These are phyloP conservation scores for Steatocranus sp. DNA, from an alignment of 2,797 vertebrate species.

Conservation along the genomic window DNA sequence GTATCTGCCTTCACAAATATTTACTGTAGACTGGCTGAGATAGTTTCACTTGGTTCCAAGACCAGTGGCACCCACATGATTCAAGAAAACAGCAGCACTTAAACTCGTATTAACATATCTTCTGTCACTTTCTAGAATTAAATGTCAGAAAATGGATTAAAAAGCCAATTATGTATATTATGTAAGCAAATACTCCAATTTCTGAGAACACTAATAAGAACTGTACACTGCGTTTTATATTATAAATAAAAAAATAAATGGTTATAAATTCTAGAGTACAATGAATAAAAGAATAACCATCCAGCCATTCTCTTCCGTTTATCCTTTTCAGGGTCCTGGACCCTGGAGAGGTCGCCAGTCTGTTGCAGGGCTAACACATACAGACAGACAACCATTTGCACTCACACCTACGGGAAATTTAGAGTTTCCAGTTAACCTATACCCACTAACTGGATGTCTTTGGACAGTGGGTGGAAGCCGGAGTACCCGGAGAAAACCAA, in stretches of 20 bases:
- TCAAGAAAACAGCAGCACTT: neutral
- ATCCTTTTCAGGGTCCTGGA: neutral
- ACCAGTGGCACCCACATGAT: neutral
- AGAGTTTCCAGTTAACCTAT: neutral
- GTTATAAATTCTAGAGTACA: neutral
- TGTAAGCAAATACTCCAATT: neutral
- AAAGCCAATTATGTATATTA: neutral
- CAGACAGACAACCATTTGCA: neutral
- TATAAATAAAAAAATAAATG: neutral
- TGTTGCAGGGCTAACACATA: neutral
- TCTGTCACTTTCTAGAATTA: neutral
- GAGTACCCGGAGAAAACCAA: rapidly evolving
- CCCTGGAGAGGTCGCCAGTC: neutral
- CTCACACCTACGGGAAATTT: neutral
- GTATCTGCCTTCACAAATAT: neutral
- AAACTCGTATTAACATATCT: neutral
- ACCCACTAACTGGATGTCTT: neutral
- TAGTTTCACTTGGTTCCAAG: neutral
- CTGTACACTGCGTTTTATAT: neutral
- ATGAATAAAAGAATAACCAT: neutral
- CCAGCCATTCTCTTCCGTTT: neutral
- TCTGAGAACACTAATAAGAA: neutral
- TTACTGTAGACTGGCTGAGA: neutral
- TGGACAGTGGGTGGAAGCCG: neutral
- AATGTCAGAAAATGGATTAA: neutral